These are phyloP conservation scores for Brienomyrus brachyistius DNA, from an alignment of 2,113 vertebrate genomes.

Conservation along the genomic window DNA sequence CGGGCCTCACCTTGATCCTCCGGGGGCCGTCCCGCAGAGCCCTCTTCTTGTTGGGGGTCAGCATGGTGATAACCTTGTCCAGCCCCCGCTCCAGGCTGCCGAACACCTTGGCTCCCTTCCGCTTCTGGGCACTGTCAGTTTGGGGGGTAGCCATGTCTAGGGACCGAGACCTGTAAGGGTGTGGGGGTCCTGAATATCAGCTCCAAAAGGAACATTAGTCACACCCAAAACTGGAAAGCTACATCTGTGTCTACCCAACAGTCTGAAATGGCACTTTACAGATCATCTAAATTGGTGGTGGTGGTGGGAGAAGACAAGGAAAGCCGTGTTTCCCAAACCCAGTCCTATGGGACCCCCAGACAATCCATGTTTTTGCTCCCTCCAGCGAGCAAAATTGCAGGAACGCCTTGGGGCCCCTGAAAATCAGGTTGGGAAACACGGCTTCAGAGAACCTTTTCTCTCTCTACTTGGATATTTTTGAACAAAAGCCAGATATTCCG, in stretches of 20 bases:
- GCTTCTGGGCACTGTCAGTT: conserved; percentile 72
- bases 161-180: conserved; percentile 67
- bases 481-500: neutral
- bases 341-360: neutral
- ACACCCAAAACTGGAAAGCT: neutral
- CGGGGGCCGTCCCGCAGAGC: conserved; percentile 66
- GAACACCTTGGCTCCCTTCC: conserved; percentile 75
- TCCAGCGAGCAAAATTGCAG: neutral
- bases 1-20: conserved; percentile 69
- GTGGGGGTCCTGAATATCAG: neutral
- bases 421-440: neutral
- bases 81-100: conserved; percentile 85
- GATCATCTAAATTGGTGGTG: neutral
- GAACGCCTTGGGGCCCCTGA: neutral
- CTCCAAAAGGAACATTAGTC: neutral
- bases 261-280: neutral
- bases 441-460: neutral
- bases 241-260: neutral
- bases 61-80: conserved; percentile 89
- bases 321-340: neutral
- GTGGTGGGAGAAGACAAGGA: too few species aligned
- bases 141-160: conserved; percentile 66
- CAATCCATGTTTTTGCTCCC: neutral
- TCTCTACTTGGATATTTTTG: neutral
- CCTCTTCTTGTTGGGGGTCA: conserved; percentile 80